phyloP scores from a whole-genome alignment of 2,888 invertebrate genomes.

The Silvanus unidentatus region DNA sequence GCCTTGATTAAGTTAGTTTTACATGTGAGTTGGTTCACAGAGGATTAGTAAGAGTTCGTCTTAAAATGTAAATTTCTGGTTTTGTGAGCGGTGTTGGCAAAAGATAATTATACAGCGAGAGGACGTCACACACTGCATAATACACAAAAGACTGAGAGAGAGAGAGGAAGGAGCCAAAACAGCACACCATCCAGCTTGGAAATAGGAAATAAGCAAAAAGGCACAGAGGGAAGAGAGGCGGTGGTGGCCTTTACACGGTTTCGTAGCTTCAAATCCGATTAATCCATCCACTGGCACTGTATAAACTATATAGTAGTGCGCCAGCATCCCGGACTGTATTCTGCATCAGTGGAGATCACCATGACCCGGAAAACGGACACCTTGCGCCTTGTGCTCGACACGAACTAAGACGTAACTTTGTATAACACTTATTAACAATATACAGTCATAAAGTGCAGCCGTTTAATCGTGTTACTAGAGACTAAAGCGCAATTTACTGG shows the following conservation, averaged over 20 bases:
- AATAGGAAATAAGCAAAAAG: too few relatives aligned
- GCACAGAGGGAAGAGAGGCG: constrained; percentile 8
- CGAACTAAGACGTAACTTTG: constrained; percentile 21
- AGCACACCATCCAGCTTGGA: too few relatives aligned
- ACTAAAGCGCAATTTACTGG: too few relatives aligned
- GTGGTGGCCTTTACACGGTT: constrained; percentile 41
- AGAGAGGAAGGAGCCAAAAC: too few relatives aligned
- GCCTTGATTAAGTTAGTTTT: constrained; percentile 21
- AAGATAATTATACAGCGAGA: constrained; percentile 44
- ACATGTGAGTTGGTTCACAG: constrained; percentile 33
- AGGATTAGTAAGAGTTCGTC: constrained; percentile 38
- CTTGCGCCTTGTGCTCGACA: constrained; percentile 20
- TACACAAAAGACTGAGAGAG: background rate
- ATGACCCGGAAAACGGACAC: constrained; percentile 9
- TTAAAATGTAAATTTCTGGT: constrained; percentile 44
- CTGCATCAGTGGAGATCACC: constrained; percentile 3
- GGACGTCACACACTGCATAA: constrained; percentile 19
- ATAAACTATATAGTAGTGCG: too few relatives aligned
- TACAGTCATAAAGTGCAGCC: too few relatives aligned
- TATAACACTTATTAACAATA: constrained; percentile 8
- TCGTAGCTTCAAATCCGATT: constrained; percentile 46
- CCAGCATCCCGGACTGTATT: constrained; percentile 5
- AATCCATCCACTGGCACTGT: constrained; percentile 40
- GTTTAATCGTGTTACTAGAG: too few relatives aligned
- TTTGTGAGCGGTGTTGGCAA: constrained; percentile 29